Base-by-base conservation (phyloP, 2,888 invertebrate genomes). In the Antheraea yamamai region DNA sequence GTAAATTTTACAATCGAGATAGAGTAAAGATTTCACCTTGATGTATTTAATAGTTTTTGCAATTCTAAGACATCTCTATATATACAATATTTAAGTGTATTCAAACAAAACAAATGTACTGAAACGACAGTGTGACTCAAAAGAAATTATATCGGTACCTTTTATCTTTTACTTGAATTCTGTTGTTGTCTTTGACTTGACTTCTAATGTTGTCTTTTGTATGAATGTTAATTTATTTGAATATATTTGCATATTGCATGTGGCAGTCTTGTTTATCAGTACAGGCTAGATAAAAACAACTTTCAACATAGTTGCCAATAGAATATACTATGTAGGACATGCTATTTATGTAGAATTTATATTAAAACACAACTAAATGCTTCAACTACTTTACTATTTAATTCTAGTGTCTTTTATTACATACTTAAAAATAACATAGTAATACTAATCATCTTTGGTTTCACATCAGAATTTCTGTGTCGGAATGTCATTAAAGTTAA, bases 301-400 rank as follows among this genome's bases (percentile, higher is more conserved):
- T 16, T 66, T 66, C 16, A 66, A 30, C 30, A 1, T 30, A 30
- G 30, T 30, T 14, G 16, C 8, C 61, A 26, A 66, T 66, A 26
- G 30, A 66, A 61, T 2, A 61, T 66, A 66, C 14, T 66, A 66
- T 66, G 64, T 61, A 58, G 52, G 7, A 61, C 2, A 23, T 23
- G 7, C 3, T 12, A 26, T 64, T 1, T 64, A 26, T 26, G 10
- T 26, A 26, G 52, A 30, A 68, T 39, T 30, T 20, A n/a, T 39
- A 85, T 83, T 77, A 77, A 86, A 84, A 81, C 47, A 74, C 18
- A 23, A 66, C 55, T 75, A 70, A 81, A 86, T 89, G 88, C 88
- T 86, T 89, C 81, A 85, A 84, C 87, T 89, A 90, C 86, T 83
- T 85, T 85, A 84, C 87, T 89, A 90, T 86, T 83, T 85, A 70